phyloP scores from a whole-genome alignment of 2,113 vertebrate species.

The Hemiscyllium ocellatum region DNA sequence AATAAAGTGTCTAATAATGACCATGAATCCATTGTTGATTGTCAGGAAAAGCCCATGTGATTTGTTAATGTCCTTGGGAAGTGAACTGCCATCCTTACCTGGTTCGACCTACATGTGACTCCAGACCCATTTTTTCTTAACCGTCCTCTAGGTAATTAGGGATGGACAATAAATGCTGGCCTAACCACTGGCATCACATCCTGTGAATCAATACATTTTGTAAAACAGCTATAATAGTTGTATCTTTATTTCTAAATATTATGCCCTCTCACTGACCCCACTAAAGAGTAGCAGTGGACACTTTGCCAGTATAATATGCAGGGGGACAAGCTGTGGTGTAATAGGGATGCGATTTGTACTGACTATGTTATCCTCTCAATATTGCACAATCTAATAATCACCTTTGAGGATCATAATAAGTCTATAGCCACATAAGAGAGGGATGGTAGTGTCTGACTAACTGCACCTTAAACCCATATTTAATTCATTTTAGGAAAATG shows the following conservation, averaged over 20 bases:
- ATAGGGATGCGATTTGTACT: not conserved
- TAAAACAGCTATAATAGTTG: not conserved
- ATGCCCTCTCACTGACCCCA: not conserved
- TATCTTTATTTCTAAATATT: not conserved
- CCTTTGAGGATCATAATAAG: not conserved
- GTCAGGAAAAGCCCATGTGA: no score
- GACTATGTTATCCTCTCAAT: not conserved
- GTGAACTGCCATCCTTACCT: no score
- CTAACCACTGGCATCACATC: no score
- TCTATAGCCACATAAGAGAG: not conserved
- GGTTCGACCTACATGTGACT: no score
- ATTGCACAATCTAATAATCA: not conserved
- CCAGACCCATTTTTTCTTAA: no score
- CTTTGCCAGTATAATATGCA: not conserved
- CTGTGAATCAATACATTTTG: no score
- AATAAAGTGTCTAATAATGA: no score
- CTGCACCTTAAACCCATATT: not conserved
- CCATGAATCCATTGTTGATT: no score
- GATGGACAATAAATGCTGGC: no score
- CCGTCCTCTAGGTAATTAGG: no score
- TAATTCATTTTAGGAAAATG: not conserved
- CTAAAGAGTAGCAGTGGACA: not conserved
- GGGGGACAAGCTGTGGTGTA: not conserved
- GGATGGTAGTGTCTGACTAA: not conserved
- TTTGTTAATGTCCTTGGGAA: no score